Evolutionary conservation across 2,888 invertebrate genomes (phyloP), one percentile per base, ranked within the genome.

Genomic region (Papilio gigon): DNA sequence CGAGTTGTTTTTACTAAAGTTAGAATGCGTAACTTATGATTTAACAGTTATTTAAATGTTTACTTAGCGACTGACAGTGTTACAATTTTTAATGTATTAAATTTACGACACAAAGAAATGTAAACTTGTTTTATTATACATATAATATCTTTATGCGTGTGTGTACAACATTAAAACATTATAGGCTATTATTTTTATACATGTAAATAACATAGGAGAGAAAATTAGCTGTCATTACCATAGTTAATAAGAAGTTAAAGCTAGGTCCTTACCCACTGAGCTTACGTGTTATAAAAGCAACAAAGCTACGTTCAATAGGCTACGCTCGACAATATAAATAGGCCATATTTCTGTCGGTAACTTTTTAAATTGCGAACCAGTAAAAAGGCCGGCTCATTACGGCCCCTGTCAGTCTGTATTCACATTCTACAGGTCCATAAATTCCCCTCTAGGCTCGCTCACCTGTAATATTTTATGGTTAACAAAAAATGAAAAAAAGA

Each of bases 311-410:
- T 44, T 42, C 65, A 59, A 58, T 33, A 44, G 42, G 65, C 56
- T 42, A 65, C 42, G 33, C 62, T 22, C 40, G 33, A 37, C 25
- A 60, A 50, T 37, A 66, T 66, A 66, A 66, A 60, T 60, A 33
- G 66, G 47, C 33, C 27, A 53, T 70, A 65, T 64, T 50, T 65
- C 59, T 72, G 83, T 72, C 80, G 71, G 0, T 66, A 50, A 60
- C 35, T 62, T 67, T 67, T 50, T 62, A 62, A 62, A 67, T 53
- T 67, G 40, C 50, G 30, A 61, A 42, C 30, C 61, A 61, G 67
- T 50, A 67, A 67, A 61, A 67, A 67, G 66, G 61, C 40, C 30
- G 40, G 25, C 67, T 62, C 67, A 67, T 67, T 67, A 62, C 56
- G 42, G 67, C 56, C 62, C 42, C 62, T 56, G 67, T 67, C 67